phyloP scores from a whole-genome alignment of 2,113 vertebrate species.

The Phyllostomus hastatus region DNA sequence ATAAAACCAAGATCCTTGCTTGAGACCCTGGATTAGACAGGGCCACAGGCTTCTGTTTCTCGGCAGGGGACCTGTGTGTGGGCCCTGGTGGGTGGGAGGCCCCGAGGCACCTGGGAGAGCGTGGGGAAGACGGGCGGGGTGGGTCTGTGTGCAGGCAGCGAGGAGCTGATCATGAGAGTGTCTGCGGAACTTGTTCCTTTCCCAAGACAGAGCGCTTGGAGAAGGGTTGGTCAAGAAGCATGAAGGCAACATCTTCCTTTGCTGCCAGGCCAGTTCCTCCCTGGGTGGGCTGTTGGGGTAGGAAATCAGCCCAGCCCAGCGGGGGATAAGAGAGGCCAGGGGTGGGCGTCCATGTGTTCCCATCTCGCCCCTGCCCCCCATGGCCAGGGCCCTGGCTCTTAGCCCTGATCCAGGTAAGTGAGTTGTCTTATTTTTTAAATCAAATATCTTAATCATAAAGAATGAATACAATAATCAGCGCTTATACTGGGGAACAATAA shows the following conservation, averaged over 20 bases:
- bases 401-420: constrained; percentile 6
- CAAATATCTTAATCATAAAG: background rate
- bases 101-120: background rate
- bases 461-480: background rate
- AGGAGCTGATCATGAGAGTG: background rate
- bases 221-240: background rate
- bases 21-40: background rate
- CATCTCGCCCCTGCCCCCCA: background rate
- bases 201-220: background rate
- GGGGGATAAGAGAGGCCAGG: background rate
- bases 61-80: background rate
- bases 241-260: background rate
- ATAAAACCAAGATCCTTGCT: background rate
- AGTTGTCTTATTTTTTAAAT: background rate
- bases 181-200: background rate
- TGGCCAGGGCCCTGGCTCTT: background rate
- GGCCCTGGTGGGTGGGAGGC: background rate
- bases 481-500: background rate
- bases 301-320: background rate
- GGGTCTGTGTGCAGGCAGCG: background rate
- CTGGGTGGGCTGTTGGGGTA: background rate
- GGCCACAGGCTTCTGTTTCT: background rate
- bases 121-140: background rate
- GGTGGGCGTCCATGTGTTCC: no score
- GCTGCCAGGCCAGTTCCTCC: background rate